Evolutionary conservation across 2,797 vertebrate genomes (phyloP).

Genomic region (Poecile montanus): DNA sequence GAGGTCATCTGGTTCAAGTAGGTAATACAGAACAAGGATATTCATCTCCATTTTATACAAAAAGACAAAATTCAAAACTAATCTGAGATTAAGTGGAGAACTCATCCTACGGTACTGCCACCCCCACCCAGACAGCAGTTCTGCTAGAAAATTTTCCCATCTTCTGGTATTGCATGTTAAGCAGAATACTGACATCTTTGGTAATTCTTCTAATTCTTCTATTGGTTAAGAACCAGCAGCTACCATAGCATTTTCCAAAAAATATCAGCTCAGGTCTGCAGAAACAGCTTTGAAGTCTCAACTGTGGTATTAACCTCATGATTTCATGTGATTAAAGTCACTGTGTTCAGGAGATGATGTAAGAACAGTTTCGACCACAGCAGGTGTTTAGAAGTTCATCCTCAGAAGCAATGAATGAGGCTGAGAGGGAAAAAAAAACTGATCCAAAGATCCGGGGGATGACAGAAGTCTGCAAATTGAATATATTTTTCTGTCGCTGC

Average conservation of each 20-base stretch:
- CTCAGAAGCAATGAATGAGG: background rate
- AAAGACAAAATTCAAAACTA: background rate
- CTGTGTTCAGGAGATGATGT: background rate
- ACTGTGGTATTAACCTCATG: background rate
- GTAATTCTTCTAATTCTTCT: background rate
- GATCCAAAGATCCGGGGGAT: background rate
- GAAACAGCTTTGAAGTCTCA: background rate
- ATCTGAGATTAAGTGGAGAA: background rate
- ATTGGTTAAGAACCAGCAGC: background rate
- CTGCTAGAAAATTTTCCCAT: background rate
- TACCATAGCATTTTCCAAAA: background rate
- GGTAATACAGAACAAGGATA: background rate
- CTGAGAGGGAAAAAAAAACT: background rate
- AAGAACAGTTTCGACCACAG: background rate
- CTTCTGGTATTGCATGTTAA: background rate
- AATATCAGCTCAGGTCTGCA: background rate
- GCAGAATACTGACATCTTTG: background rate
- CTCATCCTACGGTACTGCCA: background rate
- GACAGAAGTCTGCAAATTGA: background rate
- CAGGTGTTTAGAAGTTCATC: background rate
- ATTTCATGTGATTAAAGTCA: slow-evolving; percentile 8
- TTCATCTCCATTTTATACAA: background rate
- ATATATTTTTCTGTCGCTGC: slow-evolving; percentile 28
- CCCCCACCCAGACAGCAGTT: background rate
- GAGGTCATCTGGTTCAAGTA: background rate